Evolutionary conservation across 2,888 invertebrate species (phyloP).

Genomic region (Ecliptopera silaceata): DNA sequence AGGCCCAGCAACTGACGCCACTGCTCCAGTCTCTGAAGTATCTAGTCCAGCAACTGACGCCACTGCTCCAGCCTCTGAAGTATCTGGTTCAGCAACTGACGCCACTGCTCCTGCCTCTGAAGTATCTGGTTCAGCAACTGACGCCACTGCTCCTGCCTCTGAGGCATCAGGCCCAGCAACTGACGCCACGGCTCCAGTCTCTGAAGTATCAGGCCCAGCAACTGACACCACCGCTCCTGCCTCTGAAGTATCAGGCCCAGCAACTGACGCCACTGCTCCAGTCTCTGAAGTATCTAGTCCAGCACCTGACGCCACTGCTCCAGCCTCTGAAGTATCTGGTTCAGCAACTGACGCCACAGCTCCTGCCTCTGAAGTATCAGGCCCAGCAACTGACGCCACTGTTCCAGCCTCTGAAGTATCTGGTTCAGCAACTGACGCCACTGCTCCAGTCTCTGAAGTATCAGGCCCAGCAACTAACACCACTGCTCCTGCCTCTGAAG

Average conservation of each 20-base stretch:
- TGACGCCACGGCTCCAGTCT: neutral
- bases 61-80: constrained; percentile 6
- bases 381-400: neutral
- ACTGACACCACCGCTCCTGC: neutral
- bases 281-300: too few species aligned
- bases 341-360: too few species aligned
- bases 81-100: neutral
- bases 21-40: neutral
- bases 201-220: neutral
- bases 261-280: constrained; percentile 4
- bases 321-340: neutral
- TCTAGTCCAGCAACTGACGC: neutral
- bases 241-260: constrained; percentile 8
- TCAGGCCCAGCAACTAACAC: too few species aligned
- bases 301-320: neutral
- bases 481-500: neutral
- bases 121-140: neutral
- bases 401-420: neutral
- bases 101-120: constrained; percentile 1
- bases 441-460: neutral
- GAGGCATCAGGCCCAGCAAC: neutral
- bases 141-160: neutral
- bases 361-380: neutral
- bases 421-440: constrained; percentile 4
- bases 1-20: constrained; percentile 1